Base-by-base conservation (phyloP, 2,888 invertebrate genomes). In the Cryptus armator region DNA sequence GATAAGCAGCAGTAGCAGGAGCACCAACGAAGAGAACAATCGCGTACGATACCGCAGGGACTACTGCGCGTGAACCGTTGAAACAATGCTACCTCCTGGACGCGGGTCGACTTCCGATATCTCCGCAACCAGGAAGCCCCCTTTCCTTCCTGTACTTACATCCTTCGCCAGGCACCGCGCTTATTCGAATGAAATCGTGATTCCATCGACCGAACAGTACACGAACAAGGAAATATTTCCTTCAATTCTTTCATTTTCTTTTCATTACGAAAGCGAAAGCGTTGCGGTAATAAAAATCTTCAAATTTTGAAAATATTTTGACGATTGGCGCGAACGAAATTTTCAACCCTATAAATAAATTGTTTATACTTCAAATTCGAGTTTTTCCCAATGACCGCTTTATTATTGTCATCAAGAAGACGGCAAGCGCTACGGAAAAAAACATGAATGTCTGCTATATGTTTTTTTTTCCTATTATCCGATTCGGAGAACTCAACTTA, bases 1-100 rank as follows among this genome's bases (percentile, higher is more conserved):
- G 91, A 91, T 92, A 91, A 90, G 89, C 85, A 78, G 71, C 19
- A 67, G 67, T 68, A 78, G 68, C 64, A 66, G 67, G 81, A 74
- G 71, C 53, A 67, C 53, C 72, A 68, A 48, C 62, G 71, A 72
- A 80, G 78, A 76, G 78, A 83, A 83, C 77, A 83, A 83, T 78
- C 82, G 71, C 72, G 37, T 72, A 78, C 82, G 82, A 83, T 83
- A 83, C 72, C 77, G 59, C 64, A 70, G 84, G 75, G 80, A 76
- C 70, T 68, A 37, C 72, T 62, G 72, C 51, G 83, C 74, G 78
- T 32, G 46, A 83, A 83, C 72, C 68, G 72, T 68, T 74, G 72
- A 66, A 83, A 83, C 83, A 83, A 83, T 83, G 78, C 67, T 67
- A 24, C 44, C 68, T 68, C 68, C 46, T 66, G 53, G 68, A 78